Conservation (phyloP, 2,888 invertebrate genomes). For the Mythimna vitellina region DNA sequence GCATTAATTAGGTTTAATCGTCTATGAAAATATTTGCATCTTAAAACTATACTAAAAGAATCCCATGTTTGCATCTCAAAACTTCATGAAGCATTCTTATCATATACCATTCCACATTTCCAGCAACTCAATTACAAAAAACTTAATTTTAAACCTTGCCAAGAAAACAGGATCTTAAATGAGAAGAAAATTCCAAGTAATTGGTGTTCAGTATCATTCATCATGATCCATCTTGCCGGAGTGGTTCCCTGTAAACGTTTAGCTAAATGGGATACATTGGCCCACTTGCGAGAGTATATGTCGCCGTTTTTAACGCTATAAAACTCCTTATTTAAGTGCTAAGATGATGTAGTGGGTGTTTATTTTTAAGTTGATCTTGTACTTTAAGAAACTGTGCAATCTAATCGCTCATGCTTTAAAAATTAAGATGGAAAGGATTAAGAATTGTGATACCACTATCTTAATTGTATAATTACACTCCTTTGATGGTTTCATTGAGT, state of each 20-base stretch:
- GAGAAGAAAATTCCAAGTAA: constrained; percentile 68
- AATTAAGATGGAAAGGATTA: too few relatives aligned
- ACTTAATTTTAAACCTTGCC: constrained; percentile 34
- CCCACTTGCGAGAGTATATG: constrained; percentile 55
- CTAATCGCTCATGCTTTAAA: too few relatives aligned
- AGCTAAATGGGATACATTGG: constrained; percentile 68
- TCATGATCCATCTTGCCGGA: constrained; percentile 71
- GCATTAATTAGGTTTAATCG: too few relatives aligned
- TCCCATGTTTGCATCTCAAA: too few relatives aligned
- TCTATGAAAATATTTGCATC: too few relatives aligned
- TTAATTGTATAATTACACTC: too few relatives aligned
- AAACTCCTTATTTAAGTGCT: constrained; percentile 43
- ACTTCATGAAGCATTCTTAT: background rate
- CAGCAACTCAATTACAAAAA: constrained; percentile 19
- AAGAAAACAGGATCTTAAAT: constrained; percentile 44
- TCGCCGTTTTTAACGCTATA: constrained; percentile 56
- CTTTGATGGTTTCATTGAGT: too few relatives aligned
- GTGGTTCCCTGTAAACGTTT: constrained; percentile 64
- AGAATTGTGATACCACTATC: too few relatives aligned
- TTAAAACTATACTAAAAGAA: too few relatives aligned
- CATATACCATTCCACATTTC: background rate
- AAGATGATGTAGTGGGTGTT: constrained; percentile 50
- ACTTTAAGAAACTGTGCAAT: constrained; percentile 3
- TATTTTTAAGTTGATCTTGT: constrained; percentile 28
- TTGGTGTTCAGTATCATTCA: constrained; percentile 65